Evolutionary conservation across 2,797 vertebrate species (phyloP), one percentile per base, ranked within the genome.

Genomic region (Apodemus agrarius): DNA sequence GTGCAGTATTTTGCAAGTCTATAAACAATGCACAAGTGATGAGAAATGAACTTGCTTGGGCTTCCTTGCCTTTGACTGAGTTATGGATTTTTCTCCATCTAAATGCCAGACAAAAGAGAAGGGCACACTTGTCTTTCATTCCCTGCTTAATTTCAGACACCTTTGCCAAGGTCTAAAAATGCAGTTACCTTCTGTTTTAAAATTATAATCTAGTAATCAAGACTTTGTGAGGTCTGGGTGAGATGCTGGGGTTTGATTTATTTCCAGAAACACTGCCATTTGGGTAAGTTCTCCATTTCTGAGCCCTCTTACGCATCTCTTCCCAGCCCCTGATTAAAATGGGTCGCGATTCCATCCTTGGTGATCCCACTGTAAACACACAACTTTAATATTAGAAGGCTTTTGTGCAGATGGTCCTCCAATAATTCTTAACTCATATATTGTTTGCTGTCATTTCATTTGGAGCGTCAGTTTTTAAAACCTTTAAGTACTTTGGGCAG

Each of bases 391-490:
- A 98, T 98, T 94, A 94, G 97, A 97, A 97, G 95, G 74, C 96
- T 74, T 97, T n/a, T 34, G 94, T 75, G 52, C 96, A 93, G 40
- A 94, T 95, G 81, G 94, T 96, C 96, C 85, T 93, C 0, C 65
- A 67, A 87, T 98, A 98, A 98, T 98, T 98, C 93, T 92, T 87
- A 97, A 89, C 93, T 97, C 97, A 96, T 93, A 92, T 72, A 43
- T 94, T 97, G 90, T 88, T 98, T 95, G 92, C 96, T 98, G 98
- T 98, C 97, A 98, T 98, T 98, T 98, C 82, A 95, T 97, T 98
- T 97, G 95, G 96, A 98, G 98, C 98, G 96, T 97, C 98, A 98
- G 5, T 98, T 98, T 98, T 98, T 98, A 98, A 99, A 99, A 98
- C 96, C 98, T 98, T 93, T 97, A 97, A 97, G 93, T 97, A 97